A percentile compares a stretch with the other conserved stretches of the same genome.
Evolutionary conservation across 2,113 vertebrate genomes (phyloP).

Genomic region (Anhinga rufa): DNA sequence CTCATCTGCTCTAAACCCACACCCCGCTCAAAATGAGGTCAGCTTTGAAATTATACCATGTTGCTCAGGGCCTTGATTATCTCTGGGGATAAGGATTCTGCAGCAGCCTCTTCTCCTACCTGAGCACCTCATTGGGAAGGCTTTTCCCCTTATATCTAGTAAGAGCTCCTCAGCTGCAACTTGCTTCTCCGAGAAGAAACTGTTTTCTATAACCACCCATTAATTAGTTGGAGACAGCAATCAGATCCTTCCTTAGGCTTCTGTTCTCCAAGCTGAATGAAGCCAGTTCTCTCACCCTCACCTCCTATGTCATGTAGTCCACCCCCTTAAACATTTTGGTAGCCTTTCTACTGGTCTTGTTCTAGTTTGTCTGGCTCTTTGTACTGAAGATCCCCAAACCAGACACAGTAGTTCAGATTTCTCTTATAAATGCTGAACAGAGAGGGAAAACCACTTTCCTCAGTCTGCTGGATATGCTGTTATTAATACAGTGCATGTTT

Average conservation of each 20-base stretch:
- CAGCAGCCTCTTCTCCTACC: not conserved
- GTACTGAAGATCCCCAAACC: not conserved
- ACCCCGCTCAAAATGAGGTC: not conserved
- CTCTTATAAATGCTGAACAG: not conserved
- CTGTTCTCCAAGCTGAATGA: not conserved
- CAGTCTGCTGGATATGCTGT: not conserved
- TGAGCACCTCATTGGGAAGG: not conserved
- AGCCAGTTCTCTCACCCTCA: not conserved
- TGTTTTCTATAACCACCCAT: not conserved
- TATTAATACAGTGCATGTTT: fast-evolving
- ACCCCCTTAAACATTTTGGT: not conserved
- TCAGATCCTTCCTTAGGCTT: not conserved
- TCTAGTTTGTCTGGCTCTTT: not conserved
- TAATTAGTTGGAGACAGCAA: not conserved
- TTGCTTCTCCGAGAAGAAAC: not conserved
- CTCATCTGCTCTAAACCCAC: not conserved
- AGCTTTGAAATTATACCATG: not conserved
- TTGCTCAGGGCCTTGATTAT: not conserved
- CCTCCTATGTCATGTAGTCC: not conserved
- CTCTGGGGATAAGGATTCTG: not conserved
- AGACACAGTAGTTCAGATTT: not conserved
- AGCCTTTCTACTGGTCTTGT: not conserved
- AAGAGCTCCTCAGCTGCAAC: not conserved
- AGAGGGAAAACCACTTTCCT: not conserved
- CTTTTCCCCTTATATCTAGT: not conserved